Conservation (phyloP, 2,797 vertebrate genomes). For the Podarcis lilfordi region DNA sequence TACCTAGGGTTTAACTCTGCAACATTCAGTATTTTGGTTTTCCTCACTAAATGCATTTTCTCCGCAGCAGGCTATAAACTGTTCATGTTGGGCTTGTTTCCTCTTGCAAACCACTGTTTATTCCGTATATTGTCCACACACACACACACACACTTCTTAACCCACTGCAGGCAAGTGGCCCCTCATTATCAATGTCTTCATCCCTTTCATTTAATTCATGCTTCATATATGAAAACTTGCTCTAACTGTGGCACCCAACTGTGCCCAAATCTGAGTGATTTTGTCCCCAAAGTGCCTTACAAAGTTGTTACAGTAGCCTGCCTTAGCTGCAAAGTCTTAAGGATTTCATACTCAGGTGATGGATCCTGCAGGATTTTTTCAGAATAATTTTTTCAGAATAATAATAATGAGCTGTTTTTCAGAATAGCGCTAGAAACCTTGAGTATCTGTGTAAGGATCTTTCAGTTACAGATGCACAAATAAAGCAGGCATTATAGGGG, state of each 20-base stretch:
- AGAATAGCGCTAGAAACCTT: too few species aligned
- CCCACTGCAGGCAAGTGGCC: slow-evolving; percentile 2
- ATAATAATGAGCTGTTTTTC: too few species aligned
- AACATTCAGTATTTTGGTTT: neutral
- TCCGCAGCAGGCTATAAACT: neutral
- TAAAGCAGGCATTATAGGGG: neutral
- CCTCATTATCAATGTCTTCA: neutral
- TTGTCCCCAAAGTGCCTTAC: too few species aligned
- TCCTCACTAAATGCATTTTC: slow-evolving; percentile 3
- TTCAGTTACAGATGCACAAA: neutral
- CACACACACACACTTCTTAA: neutral
- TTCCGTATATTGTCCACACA: neutral
- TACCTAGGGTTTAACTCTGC: neutral
- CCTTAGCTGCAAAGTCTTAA: too few species aligned
- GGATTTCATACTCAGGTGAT: too few species aligned
- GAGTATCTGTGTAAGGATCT: neutral
- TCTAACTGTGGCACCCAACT: too few species aligned
- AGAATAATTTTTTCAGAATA: too few species aligned
- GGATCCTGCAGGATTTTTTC: too few species aligned
- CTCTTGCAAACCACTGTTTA: neutral
- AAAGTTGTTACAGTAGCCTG: too few species aligned
- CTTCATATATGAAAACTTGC: slow-evolving; percentile 36
- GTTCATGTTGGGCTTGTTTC: rapidly evolving
- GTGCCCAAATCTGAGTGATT: too few species aligned
- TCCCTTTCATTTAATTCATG: slow-evolving; percentile 34